A percentile compares a stretch with the other conserved stretches of the same genome.
phyloP scores from a whole-genome alignment of 2,888 invertebrate species.

The Scaptomyza caliginosa region DNA sequence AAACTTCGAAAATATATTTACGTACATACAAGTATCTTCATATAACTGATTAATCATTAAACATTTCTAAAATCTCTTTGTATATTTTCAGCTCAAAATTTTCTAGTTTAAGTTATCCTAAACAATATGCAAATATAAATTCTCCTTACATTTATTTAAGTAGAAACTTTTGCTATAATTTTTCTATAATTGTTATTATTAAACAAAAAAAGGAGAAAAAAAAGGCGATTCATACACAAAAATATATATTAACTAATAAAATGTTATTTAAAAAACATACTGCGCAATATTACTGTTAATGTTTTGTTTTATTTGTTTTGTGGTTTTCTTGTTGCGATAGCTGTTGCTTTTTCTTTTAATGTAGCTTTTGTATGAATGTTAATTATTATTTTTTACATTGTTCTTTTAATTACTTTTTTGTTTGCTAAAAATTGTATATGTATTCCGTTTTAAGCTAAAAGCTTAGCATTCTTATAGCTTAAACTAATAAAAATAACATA shows the following conservation, averaged over 20 bases:
- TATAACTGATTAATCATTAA: conserved; percentile 60
- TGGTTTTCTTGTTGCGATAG: conserved; percentile 7
- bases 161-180: conserved; percentile 48
- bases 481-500: conserved; percentile 28
- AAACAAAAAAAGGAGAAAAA: conserved; percentile 19
- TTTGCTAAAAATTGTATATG: not conserved
- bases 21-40: conserved; percentile 24
- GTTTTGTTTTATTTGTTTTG: conserved; percentile 38
- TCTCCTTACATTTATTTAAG: conserved; percentile 41
- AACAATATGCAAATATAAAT: conserved; percentile 19
- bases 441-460: not conserved
- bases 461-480: not conserved
- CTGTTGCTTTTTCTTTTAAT: conserved; percentile 12
- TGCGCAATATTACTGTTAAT: conserved; percentile 40
- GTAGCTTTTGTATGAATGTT: not conserved
- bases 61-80: conserved; percentile 67
- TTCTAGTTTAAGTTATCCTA: conserved; percentile 63
- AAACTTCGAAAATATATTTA: conserved; percentile 28
- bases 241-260: conserved; percentile 57
- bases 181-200: conserved; percentile 46
- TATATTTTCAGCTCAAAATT: conserved; percentile 82
- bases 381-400: not conserved
- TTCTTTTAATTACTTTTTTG: not conserved
- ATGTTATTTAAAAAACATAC: conserved; percentile 58
- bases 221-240: conserved; percentile 37